A percentile compares a stretch with the other conserved stretches of the same genome.
Evolutionary conservation across 2,797 vertebrate species (phyloP).

Genomic region (Margarornis squamiger): DNA sequence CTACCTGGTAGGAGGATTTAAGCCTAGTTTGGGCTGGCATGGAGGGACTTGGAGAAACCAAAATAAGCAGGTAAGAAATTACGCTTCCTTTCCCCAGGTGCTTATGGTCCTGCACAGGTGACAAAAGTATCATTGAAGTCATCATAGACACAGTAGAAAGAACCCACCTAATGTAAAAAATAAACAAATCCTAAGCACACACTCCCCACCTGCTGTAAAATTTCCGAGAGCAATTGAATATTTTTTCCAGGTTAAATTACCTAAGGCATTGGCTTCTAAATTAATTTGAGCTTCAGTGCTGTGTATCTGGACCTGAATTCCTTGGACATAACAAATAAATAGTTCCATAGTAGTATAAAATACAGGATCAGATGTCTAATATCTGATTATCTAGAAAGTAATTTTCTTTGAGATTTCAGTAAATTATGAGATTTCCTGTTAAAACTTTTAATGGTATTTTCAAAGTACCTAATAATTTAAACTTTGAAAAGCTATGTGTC

Average conservation of each 20-base stretch:
- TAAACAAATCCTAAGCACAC: neutral
- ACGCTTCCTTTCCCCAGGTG: neutral
- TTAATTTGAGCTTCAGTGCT: neutral
- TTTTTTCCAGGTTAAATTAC: neutral
- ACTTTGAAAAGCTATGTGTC: neutral
- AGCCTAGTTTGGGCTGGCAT: neutral
- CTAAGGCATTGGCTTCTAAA: neutral
- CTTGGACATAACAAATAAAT: neutral
- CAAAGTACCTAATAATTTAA: neutral
- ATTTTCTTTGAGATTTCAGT: neutral
- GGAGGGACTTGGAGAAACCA: conserved; percentile 47
- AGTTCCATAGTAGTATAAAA: neutral
- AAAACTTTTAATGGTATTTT: neutral
- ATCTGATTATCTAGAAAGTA: neutral
- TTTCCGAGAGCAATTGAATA: neutral
- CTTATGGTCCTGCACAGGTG: neutral
- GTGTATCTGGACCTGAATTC: neutral
- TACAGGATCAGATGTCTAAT: neutral
- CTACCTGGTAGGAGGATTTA: neutral
- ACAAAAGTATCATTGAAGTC: neutral
- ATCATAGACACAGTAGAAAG: neutral
- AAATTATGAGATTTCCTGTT: neutral
- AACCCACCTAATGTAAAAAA: neutral
- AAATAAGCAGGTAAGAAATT: conserved; percentile 48
- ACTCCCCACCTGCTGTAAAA: neutral